These are phyloP conservation scores for Ethmia dodecea DNA, from an alignment of 2,888 invertebrate genomes.

Conservation along the genomic window DNA sequence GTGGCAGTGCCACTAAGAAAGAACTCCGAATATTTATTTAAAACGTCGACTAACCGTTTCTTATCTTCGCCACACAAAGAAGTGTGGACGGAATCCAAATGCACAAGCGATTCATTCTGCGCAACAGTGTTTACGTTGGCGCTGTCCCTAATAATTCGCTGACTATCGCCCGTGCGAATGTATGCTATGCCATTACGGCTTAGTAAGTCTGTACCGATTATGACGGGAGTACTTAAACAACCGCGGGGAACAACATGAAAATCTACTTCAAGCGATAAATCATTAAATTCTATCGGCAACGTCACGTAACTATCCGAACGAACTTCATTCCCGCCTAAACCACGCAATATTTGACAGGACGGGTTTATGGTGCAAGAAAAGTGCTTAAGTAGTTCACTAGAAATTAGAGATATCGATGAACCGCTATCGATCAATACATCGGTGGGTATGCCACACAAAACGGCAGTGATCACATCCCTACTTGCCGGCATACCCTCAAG, in stretches of 20 bases:
- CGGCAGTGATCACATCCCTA: no score
- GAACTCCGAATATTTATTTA: constrained; percentile 11
- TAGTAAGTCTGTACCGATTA: constrained; percentile 22
- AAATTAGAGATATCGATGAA: not conserved
- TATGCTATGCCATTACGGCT: constrained; percentile 22
- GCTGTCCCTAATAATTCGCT: constrained; percentile 7
- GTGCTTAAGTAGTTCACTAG: not conserved
- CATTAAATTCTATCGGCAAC: constrained; percentile 14
- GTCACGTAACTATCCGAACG: not conserved
- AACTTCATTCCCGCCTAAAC: not conserved
- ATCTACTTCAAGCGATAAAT: constrained; percentile 21
- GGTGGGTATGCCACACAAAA: no score
- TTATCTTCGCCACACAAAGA: constrained; percentile 9
- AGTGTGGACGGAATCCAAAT: constrained; percentile 10
- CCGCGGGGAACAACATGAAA: constrained; percentile 14
- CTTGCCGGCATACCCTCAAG: no score
- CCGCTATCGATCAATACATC: not conserved
- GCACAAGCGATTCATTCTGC: not conserved
- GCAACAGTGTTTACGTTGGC: no score
- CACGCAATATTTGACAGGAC: not conserved
- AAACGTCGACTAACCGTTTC: constrained; percentile 3
- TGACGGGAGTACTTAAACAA: constrained; percentile 17
- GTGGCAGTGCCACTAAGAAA: constrained; percentile 12
- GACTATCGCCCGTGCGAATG: constrained; percentile 13
- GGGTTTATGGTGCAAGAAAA: not conserved